These are phyloP conservation scores for Stegodyphus mimosarum DNA, from an alignment of 1,140 invertebrate genomes.

Conservation along the genomic window DNA sequence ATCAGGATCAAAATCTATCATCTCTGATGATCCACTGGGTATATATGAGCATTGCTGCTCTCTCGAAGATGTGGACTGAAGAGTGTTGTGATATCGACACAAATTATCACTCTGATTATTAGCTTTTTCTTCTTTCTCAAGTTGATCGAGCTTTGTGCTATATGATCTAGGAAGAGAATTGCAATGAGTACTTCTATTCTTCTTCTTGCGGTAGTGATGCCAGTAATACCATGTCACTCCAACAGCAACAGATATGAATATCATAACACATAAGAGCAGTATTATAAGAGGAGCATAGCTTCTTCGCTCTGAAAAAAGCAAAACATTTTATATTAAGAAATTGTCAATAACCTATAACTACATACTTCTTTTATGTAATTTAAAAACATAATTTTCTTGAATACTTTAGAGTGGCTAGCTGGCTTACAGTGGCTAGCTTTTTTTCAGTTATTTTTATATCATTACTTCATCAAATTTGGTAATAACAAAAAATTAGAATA, in stretches of 20 bases:
- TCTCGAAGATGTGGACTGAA: constrained; percentile 32
- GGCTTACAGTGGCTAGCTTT: too few species aligned
- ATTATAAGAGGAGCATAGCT: constrained; percentile 66
- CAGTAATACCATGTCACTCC: constrained; percentile 68
- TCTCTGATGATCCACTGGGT: constrained; percentile 64
- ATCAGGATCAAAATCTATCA: constrained; percentile 64
- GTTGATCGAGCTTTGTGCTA: constrained; percentile 54
- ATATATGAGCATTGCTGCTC: constrained; percentile 56
- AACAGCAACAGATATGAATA: constrained; percentile 70
- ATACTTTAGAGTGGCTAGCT: too few species aligned
- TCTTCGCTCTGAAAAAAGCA: constrained; percentile 62
- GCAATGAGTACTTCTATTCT: not conserved
- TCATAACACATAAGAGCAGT: constrained; percentile 71
- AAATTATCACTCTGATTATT: constrained; percentile 93
- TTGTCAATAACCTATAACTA: too few species aligned
- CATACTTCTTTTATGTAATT: too few species aligned
- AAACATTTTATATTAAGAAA: not conserved
- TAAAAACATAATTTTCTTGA: too few species aligned
- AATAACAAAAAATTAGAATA: too few species aligned
- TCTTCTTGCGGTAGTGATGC: constrained; percentile 62
- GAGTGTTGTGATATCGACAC: constrained; percentile 70
- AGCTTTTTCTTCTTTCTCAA: constrained; percentile 75
- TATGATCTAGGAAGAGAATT: constrained; percentile 28
- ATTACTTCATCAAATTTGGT: too few species aligned
- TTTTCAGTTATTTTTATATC: too few species aligned